Conservation (phyloP, 1,140 invertebrate species). For the Euschistus heros region DNA sequence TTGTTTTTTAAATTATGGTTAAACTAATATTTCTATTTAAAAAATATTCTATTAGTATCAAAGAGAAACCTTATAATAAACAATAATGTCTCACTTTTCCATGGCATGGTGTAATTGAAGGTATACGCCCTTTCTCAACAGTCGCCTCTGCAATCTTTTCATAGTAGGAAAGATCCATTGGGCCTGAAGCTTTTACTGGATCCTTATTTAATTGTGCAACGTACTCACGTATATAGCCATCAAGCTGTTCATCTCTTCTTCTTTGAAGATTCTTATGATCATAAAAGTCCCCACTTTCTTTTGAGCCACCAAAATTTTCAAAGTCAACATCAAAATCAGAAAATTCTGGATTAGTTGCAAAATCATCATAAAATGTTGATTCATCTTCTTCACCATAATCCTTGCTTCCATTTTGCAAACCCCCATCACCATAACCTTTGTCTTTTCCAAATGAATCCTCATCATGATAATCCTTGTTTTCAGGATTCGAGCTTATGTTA, state of each 20-base stretch:
- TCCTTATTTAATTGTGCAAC: constrained; percentile 18
- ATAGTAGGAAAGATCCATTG: constrained; percentile 12
- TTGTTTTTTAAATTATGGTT: too few relatives aligned
- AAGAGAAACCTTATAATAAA: too few relatives aligned
- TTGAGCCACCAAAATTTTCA: constrained; percentile 3
- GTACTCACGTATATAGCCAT: constrained; percentile 21
- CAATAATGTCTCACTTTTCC: constrained; percentile 5
- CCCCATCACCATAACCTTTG: too few relatives aligned
- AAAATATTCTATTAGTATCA: too few relatives aligned
- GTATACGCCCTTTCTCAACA: constrained; percentile 9
- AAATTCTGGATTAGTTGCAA: neutral
- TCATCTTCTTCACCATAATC: neutral
- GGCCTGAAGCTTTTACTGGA: neutral
- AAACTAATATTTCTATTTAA: too few relatives aligned
- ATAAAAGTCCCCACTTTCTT: neutral
- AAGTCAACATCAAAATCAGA: constrained; percentile 20
- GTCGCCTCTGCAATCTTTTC: constrained; percentile 21
- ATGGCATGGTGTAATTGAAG: neutral
- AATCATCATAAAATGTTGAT: neutral
- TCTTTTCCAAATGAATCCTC: too few relatives aligned
- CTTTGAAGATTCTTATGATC: neutral
- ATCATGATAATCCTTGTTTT: too few relatives aligned
- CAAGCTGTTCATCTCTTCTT: constrained; percentile 2
- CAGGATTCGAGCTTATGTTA: too few relatives aligned
- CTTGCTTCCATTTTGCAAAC: too few relatives aligned